Conservation (phyloP, 2,888 invertebrate genomes). For the Heteropelma amictum region DNA sequence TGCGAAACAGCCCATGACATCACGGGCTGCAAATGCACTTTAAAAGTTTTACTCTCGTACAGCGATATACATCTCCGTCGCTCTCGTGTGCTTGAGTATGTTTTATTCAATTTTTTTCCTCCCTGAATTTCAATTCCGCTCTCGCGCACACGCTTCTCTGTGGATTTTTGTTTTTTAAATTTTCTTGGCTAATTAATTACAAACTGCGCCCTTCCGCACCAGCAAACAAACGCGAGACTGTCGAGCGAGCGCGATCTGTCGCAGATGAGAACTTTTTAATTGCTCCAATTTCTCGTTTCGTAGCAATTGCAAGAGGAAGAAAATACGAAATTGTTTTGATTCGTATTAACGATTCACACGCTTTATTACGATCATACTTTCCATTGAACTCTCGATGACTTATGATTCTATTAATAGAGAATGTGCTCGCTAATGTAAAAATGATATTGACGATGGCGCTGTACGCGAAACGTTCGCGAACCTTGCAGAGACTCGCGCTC, state of each 20-base stretch:
- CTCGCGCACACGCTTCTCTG: not conserved
- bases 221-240: not conserved
- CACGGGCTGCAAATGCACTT: constrained; percentile 68
- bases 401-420: too few species aligned
- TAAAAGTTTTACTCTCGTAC: constrained; percentile 48
- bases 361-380: too few species aligned
- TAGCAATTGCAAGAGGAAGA: too few species aligned
- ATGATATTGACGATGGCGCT: too few species aligned
- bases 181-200: not conserved
- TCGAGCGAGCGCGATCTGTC: not conserved
- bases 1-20: constrained; percentile 66
- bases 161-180: not conserved
- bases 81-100: not conserved
- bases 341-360: too few species aligned
- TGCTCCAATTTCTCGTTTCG: too few species aligned
- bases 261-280: too few species aligned
- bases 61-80: constrained; percentile 27
- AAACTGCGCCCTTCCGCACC: not conserved
- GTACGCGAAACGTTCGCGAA: too few species aligned
- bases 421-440: too few species aligned
- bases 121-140: not conserved
- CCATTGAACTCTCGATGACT: too few species aligned
- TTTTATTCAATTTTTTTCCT: constrained; percentile 1
- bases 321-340: too few species aligned
- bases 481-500: too few species aligned